These are phyloP conservation scores for Gastrophysa polygoni DNA, from an alignment of 2,888 invertebrate genomes.

Conservation along the genomic window DNA sequence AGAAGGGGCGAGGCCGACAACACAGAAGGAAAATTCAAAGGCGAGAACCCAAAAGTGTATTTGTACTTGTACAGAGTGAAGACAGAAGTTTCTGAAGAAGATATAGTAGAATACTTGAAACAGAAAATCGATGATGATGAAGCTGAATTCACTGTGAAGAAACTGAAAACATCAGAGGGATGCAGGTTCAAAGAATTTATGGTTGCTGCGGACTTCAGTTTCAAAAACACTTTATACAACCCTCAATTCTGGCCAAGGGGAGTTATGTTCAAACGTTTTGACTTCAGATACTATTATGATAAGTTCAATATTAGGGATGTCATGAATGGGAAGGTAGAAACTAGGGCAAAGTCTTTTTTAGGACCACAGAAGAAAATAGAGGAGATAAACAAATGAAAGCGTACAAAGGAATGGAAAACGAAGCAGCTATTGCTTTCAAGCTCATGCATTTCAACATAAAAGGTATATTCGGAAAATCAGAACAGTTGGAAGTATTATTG, in stretches of 20 bases:
- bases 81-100: conserved; percentile 4
- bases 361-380: background rate
- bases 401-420: background rate
- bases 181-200: conserved; percentile 1
- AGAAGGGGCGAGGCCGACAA: background rate
- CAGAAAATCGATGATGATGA: background rate
- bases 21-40: conserved; percentile 2
- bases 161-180: background rate
- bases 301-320: background rate
- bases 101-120: background rate
- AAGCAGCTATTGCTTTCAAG: background rate
- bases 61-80: background rate
- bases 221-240: conserved; percentile 1
- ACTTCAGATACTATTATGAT: background rate
- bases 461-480: background rate
- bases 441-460: conserved; percentile 2
- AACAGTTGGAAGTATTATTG: background rate
- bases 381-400: background rate
- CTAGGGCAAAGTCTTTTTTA: background rate
- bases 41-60: background rate
- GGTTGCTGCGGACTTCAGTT: conserved; percentile 1
- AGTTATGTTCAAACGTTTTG: conserved; percentile 7
- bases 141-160: background rate
- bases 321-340: background rate
- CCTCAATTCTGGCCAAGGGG: background rate